Evolutionary conservation across 2,888 invertebrate species (phyloP), one percentile per base, ranked within the genome.

Genomic region (Seira ritae): DNA sequence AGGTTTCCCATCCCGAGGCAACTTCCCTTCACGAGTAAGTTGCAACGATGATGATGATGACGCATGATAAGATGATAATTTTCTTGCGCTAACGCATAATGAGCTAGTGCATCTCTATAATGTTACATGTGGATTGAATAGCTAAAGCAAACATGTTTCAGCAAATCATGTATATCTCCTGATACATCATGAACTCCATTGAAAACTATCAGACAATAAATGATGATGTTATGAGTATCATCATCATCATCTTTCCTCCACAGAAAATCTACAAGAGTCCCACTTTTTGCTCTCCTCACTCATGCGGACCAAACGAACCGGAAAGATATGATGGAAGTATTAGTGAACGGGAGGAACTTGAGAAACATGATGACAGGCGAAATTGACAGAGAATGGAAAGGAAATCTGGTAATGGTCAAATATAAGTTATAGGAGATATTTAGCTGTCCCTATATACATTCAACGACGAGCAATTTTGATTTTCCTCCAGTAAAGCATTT

Each of bases 281-380:
- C 67, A 77, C 82, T 82, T 82, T 77, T 77, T 82, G 67, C 77
- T 72, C 77, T 73, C 60, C 67, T 71, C 78, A 71, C 74, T 83
- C 77, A 78, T 78, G 74, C 73, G 55, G 74, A 73, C 74, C 77
- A 83, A 83, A 83, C 83, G 83, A 83, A 83, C 83, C 83, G 78
- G 83, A 83, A 83, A 83, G 83, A 83, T 83, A 83, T 83, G 78
- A 83, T 82, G 82, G 82, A 83, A 83, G 83, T 83, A 83, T 82
- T 77, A 82, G 82, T 82, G 82, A 82, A 69, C 77, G 76, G 82
- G 77, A 82, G 82, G 82, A 82, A 81, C 81, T 71, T 37, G 73
- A 82, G 82, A 82, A 82, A 73, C 71, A 82, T 82, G 82, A 82
- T 82, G 82, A 82, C 82, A 82, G 82, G 77, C 81, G 72, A 82